Conservation (phyloP, 1,140 invertebrate genomes). For the Triops cancriformis region DNA sequence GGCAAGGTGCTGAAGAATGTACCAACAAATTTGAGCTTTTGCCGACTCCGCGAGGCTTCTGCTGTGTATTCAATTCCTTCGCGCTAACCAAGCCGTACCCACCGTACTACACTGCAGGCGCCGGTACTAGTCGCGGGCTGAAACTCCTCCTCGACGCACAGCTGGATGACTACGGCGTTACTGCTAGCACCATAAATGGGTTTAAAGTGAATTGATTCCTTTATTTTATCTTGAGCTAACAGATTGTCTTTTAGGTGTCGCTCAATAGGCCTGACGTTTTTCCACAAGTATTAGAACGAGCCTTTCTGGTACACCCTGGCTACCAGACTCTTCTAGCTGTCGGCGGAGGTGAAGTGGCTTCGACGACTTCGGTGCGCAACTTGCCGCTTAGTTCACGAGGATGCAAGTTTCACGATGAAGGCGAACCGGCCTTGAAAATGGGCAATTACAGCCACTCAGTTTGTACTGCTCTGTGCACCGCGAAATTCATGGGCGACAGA, state of each 20-base stretch:
- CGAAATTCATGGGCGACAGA: neutral
- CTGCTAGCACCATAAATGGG: neutral
- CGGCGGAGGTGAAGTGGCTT: neutral
- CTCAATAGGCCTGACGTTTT: neutral
- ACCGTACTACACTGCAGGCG: neutral
- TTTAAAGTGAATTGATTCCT: conserved; percentile 15
- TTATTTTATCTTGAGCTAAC: neutral
- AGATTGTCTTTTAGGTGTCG: neutral
- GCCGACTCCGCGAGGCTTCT: conserved; percentile 11
- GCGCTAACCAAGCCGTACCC: neutral
- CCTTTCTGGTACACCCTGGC: neutral
- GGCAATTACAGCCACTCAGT: neutral
- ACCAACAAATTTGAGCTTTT: neutral
- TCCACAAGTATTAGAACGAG: neutral
- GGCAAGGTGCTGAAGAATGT: conserved; percentile 18
- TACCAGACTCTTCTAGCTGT: neutral
- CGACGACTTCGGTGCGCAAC: neutral
- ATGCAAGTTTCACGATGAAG: neutral
- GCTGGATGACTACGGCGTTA: conserved; percentile 14
- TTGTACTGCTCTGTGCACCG: neutral
- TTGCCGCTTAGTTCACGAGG: neutral
- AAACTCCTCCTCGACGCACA: neutral
- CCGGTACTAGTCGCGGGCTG: conserved; percentile 7
- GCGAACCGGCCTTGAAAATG: neutral
- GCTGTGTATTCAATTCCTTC: conserved; percentile 21